Percentiles rank a stretch among this genome's conserved stretches.
Conservation (phyloP, 2,113 vertebrate genomes). For the Nycticryphes semicollaris region DNA sequence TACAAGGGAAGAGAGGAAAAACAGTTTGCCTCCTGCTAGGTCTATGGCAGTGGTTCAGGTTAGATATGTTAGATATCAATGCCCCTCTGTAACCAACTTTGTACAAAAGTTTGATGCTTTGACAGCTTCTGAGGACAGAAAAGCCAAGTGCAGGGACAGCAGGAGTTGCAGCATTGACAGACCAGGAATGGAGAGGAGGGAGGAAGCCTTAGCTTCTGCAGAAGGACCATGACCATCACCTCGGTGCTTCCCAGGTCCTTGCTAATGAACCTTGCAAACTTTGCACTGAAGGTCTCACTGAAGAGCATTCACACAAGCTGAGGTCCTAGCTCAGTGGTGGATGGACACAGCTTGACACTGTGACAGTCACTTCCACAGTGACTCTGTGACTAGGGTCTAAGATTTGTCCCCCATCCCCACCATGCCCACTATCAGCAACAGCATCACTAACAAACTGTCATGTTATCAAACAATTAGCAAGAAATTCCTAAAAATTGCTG, state of each 20-base stretch:
- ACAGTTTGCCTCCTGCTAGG: neutral
- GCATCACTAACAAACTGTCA: neutral
- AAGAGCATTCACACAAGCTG: neutral
- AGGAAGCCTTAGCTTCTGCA: neutral
- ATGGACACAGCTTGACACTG: neutral
- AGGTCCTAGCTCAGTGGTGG: neutral
- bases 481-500: neutral
- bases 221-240: neutral
- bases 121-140: neutral
- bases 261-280: neutral
- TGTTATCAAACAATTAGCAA: neutral
- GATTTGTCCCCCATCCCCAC: neutral
- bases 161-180: neutral
- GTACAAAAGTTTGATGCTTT: neutral
- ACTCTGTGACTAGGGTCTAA: neutral
- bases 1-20: neutral
- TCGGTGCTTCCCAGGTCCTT: neutral
- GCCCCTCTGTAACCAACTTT: neutral
- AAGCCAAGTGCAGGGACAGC: neutral
- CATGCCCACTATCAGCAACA: neutral
- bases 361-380: neutral
- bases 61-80: fast-evolving
- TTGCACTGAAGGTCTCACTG: neutral
- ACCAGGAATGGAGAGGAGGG: neutral
- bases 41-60: neutral